These are phyloP conservation scores for Epizoanthus stellaris DNA, from an alignment of 92 coral and sea anemone species.

Conservation along the genomic window DNA sequence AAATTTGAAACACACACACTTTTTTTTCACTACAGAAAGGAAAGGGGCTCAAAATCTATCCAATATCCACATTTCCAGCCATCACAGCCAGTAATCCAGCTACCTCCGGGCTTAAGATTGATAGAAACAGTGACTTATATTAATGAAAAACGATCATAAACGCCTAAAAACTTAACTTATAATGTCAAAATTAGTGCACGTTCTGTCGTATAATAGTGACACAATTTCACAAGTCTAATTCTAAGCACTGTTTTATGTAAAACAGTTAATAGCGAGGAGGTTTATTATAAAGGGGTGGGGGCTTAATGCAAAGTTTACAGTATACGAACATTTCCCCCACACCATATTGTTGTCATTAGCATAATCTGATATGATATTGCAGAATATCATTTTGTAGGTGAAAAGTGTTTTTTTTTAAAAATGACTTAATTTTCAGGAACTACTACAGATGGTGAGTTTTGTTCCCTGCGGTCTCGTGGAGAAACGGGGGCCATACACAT, in stretches of 20 bases:
- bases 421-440: constrained; percentile 45
- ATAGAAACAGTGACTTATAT: background rate
- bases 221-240: background rate
- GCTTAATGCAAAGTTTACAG: background rate
- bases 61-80: background rate
- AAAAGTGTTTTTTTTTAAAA: background rate
- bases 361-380: constrained; percentile 13
- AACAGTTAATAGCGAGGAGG: background rate
- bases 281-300: background rate
- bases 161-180: too few relatives aligned
- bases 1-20: background rate
- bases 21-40: background rate
- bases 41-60: too few relatives aligned
- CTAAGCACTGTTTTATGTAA: constrained; percentile 2
- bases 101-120: constrained; percentile 7
- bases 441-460: constrained; percentile 69
- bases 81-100: background rate
- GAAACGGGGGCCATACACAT: constrained; percentile 54
- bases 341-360: constrained; percentile 11
- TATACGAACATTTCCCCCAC: background rate
- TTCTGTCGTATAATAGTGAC: background rate
- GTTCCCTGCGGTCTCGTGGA: constrained; percentile 54
- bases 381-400: constrained; percentile 2
- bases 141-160: too few relatives aligned
- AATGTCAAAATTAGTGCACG: background rate